Conservation (phyloP, 2,113 vertebrate species). For the rat (Rattus norvegicus) region DNA sequence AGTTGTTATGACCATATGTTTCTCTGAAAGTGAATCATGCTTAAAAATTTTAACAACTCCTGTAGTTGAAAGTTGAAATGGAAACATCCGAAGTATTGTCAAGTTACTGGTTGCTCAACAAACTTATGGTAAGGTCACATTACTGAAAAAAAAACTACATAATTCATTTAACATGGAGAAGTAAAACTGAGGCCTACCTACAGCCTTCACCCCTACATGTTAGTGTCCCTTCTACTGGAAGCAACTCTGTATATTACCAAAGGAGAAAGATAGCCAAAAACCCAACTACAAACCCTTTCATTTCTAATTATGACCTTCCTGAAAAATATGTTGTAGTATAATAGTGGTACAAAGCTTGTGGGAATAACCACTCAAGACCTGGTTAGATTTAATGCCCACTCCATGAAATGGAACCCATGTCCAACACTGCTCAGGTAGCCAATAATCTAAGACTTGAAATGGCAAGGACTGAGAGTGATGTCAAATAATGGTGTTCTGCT, state of each 20-base stretch:
- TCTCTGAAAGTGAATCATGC: not conserved
- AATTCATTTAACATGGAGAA: not conserved
- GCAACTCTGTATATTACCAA: not conserved
- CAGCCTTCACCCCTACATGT: not conserved
- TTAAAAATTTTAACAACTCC: conserved; percentile 20
- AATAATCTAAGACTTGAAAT: not conserved
- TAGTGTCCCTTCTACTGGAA: not conserved
- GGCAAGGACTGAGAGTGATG: not conserved
- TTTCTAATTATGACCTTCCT: not conserved
- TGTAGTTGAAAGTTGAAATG: not conserved
- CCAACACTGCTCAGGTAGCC: not conserved
- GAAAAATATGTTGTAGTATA: not conserved
- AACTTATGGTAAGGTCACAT: not conserved
- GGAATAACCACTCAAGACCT: not conserved
- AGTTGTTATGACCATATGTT: not conserved
- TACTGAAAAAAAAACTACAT: not conserved
- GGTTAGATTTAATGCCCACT: not conserved
- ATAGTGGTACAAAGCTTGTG: not conserved
- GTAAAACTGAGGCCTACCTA: not conserved
- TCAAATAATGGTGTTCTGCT: not conserved
- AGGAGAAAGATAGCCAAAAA: not conserved
- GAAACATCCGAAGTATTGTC: not conserved
- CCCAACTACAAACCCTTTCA: not conserved
- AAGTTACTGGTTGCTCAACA: not conserved
- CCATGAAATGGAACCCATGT: not conserved